Percentiles rank a stretch among this genome's conserved stretches.
Conservation (phyloP, 2,113 vertebrate species). For the Mobula birostris region DNA sequence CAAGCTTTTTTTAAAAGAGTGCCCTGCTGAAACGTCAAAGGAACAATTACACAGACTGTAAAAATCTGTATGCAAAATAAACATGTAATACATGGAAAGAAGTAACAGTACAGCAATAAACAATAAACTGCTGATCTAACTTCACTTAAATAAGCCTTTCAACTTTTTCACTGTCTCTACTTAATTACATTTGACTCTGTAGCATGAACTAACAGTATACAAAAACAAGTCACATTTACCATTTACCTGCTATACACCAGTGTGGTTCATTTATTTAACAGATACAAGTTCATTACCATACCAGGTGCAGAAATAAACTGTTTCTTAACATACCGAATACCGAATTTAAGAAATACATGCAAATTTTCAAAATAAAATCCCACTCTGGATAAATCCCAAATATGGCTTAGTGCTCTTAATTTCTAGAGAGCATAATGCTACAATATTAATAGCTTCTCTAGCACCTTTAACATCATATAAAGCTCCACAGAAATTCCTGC, state of each 20-base stretch:
- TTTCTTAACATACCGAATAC: neutral
- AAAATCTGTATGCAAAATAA: neutral
- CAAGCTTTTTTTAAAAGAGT: neutral
- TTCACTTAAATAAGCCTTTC: neutral
- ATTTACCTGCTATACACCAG: neutral
- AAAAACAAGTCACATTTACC: neutral
- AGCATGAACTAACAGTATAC: neutral
- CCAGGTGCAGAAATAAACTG: neutral
- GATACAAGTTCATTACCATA: neutral
- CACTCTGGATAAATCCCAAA: neutral
- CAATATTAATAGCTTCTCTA: too few species aligned
- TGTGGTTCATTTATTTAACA: neutral
- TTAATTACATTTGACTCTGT: neutral
- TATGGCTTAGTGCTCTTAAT: neutral
- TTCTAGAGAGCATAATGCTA: neutral
- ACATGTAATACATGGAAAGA: neutral
- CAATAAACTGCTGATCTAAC: neutral
- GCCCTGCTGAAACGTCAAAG: neutral
- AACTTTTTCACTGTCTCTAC: neutral
- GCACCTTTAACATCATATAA: too few species aligned
- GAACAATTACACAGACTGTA: neutral
- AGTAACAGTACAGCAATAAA: neutral
- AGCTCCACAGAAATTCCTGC: too few species aligned
- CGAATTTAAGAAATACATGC: neutral
- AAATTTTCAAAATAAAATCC: neutral